phyloP scores from a whole-genome alignment of 2,113 vertebrate genomes.

The Potamarius usumacintae region DNA sequence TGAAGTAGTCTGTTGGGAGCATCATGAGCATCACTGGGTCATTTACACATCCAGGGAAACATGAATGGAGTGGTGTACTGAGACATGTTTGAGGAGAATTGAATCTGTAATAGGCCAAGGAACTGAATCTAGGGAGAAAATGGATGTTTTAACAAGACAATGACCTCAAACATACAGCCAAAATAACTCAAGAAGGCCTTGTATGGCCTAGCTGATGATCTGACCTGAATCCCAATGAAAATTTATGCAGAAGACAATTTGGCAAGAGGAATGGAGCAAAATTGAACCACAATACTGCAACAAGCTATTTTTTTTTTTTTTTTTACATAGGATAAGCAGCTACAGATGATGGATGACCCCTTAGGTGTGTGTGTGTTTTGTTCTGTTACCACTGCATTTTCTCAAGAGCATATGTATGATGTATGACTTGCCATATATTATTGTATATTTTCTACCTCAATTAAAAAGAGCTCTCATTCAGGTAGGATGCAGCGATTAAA shows the following conservation, averaged over 20 bases:
- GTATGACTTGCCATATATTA: no score
- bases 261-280: not conserved
- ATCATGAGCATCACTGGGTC: no score
- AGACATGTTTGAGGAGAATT: no score
- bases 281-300: not conserved
- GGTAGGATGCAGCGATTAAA: conserved; percentile 66
- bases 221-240: not conserved
- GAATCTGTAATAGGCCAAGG: not conserved
- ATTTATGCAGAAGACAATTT: not conserved
- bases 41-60: no score
- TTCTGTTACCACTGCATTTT: no score
- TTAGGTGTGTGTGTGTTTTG: no score
- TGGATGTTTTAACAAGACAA: not conserved
- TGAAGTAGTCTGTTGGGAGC: no score
- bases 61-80: no score
- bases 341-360: no score
- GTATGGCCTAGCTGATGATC: not conserved
- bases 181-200: not conserved
- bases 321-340: no score
- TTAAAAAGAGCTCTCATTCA: conserved; percentile 79
- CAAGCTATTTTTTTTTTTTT: not conserved
- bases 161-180: not conserved
- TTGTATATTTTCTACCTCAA: no score
- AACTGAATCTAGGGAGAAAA: not conserved
- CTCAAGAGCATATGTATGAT: no score